phyloP scores from a whole-genome alignment of 2,797 vertebrate genomes.

The Sebastes aleutianus region DNA sequence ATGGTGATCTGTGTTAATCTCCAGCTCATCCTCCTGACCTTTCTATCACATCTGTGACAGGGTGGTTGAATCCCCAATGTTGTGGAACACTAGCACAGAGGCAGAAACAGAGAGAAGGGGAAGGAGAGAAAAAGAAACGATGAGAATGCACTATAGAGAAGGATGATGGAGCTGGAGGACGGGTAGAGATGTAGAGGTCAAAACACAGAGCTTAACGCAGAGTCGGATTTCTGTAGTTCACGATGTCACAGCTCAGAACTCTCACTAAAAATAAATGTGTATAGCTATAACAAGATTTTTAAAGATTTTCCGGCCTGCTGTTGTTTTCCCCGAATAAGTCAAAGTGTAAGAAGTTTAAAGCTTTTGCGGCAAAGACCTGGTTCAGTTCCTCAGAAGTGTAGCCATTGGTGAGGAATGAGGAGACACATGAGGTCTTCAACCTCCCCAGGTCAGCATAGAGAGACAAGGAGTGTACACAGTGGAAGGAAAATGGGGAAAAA shows the following conservation, averaged over 20 bases:
- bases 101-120: neutral
- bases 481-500: too few relatives aligned
- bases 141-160: neutral
- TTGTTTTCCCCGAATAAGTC: neutral
- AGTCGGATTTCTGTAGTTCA: neutral
- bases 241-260: neutral
- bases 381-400: neutral
- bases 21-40: constrained; percentile 44
- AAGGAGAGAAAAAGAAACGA: neutral
- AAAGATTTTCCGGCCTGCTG: neutral
- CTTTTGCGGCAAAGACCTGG: neutral
- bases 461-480: too few relatives aligned
- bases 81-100: neutral
- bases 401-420: too few relatives aligned
- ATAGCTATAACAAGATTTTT: neutral
- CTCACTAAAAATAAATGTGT: neutral
- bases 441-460: too few relatives aligned
- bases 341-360: neutral
- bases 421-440: too few relatives aligned
- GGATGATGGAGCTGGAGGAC: neutral
- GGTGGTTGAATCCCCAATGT: constrained; percentile 3
- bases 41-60: constrained; percentile 13
- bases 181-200: neutral
- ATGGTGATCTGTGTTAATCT: constrained; percentile 68
- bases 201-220: neutral